Evolutionary conservation across 2,797 vertebrate species (phyloP).

Genomic region (Platyrinchus mystaceus): DNA sequence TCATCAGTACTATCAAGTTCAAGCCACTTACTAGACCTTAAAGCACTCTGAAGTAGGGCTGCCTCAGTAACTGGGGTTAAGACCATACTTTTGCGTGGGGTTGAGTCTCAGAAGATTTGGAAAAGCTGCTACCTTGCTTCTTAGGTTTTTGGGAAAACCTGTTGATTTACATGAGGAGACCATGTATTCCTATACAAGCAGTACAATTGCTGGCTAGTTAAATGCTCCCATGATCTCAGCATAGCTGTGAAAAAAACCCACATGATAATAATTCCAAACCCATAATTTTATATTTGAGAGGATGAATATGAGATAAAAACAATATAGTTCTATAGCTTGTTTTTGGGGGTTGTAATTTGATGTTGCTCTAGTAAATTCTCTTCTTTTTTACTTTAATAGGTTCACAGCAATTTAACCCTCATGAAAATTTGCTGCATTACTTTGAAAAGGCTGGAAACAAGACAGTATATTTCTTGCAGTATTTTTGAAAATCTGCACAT

Average conservation of each 20-base stretch:
- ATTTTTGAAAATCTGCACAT: conserved; percentile 36
- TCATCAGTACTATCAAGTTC: background rate
- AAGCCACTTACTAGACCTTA: background rate
- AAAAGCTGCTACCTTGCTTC: background rate
- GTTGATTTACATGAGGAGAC: background rate
- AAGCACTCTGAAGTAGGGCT: background rate
- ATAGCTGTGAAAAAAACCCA: background rate
- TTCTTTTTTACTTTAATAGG: background rate
- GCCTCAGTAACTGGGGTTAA: background rate
- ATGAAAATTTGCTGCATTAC: background rate
- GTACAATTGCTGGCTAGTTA: background rate
- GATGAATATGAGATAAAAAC: background rate
- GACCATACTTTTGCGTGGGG: background rate
- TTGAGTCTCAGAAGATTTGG: background rate
- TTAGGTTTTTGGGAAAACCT: background rate
- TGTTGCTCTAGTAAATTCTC: background rate
- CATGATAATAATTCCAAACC: background rate
- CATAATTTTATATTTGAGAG: background rate
- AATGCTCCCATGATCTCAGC: background rate
- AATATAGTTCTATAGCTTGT: background rate
- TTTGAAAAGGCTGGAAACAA: conserved; percentile 1
- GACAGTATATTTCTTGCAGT: background rate
- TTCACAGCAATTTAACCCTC: background rate
- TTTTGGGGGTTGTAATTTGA: background rate
- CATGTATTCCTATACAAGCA: background rate